Conservation (phyloP, 2,888 invertebrate species). For the Drosophila recens region DNA sequence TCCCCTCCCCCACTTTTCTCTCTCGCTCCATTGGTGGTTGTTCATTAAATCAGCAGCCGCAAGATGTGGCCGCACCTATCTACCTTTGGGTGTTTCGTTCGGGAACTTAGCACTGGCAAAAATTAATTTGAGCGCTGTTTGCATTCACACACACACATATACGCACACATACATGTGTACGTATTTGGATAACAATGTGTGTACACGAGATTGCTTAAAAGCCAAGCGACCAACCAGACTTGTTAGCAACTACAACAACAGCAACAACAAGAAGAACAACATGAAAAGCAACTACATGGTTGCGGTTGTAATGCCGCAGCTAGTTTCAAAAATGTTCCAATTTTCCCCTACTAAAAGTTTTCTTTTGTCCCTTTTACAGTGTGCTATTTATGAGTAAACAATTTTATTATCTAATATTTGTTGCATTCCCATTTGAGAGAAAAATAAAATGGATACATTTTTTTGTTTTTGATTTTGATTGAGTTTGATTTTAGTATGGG, state of each 20-base stretch:
- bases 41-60: constrained; percentile 35
- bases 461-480: neutral
- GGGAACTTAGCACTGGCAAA: constrained; percentile 39
- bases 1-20: no score
- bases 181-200: constrained; percentile 16
- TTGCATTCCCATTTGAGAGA: neutral
- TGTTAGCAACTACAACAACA: constrained; percentile 32
- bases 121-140: constrained; percentile 59
- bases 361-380: constrained; percentile 7
- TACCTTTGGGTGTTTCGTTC: constrained; percentile 11
- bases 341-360: constrained; percentile 28
- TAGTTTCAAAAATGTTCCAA: constrained; percentile 46
- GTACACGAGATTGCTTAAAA: constrained; percentile 28
- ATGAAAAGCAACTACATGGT: constrained; percentile 9
- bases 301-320: constrained; percentile 36
- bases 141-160: constrained; percentile 10
- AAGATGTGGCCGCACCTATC: constrained; percentile 1
- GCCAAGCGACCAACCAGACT: constrained; percentile 16
- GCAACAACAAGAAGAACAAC: neutral
- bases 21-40: constrained; percentile 5
- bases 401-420: constrained; percentile 21
- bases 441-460: neutral
- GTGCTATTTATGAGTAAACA: constrained; percentile 16
- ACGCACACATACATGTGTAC: constrained; percentile 7
- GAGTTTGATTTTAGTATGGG: neutral